Evolutionary conservation across 2,113 vertebrate genomes (phyloP), one percentile per base, ranked within the genome.

Genomic region (Boulengerochromis microlepis): DNA sequence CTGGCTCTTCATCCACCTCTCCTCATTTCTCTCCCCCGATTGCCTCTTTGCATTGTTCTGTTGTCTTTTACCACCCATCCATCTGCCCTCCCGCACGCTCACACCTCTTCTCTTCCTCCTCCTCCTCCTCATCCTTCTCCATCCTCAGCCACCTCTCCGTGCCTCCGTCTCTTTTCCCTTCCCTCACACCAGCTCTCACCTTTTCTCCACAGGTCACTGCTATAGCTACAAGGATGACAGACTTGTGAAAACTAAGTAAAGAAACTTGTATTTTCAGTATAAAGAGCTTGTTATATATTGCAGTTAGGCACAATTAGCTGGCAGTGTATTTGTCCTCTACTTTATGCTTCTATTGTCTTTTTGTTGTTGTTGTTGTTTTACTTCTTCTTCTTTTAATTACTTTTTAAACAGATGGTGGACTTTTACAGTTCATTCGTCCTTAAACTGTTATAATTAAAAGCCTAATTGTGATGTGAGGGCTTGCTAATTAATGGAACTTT

Each of bases 111-210:
- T 9, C 13, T 74, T 74, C 71, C 24, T 76, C 42, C 50, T 90
- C 80, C 91, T 89, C 89, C 61, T 92, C 86, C 86, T 92, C 90
- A 53, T 83, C 88, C 82, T 16, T 40, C 91, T 90, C 83, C 87
- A 59, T 88, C 92, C 90, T 92, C 93, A 83, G 85, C 93, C 89
- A 90, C 89, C 92, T 89, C 89, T 85, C 84, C 13, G 22, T 42
- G 64, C 88, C 86, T 83, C 74, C 56, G 9, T 82, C 88, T 87
- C 69, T 61, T 50, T 91, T 69, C 64, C 19, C 81, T 83, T 89
- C 81, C 88, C 81, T 89, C 88, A 85, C 87, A 57, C 64, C 64
- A 85, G 56, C 81, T 84, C 88, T 90, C 88, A 87, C 87, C 69
- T 85, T 80, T 78, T 61, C 56, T 89, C 80, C 57, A 82, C 83